phyloP scores from a whole-genome alignment of 1,140 invertebrate genomes.

The Lepidostoma basale region DNA sequence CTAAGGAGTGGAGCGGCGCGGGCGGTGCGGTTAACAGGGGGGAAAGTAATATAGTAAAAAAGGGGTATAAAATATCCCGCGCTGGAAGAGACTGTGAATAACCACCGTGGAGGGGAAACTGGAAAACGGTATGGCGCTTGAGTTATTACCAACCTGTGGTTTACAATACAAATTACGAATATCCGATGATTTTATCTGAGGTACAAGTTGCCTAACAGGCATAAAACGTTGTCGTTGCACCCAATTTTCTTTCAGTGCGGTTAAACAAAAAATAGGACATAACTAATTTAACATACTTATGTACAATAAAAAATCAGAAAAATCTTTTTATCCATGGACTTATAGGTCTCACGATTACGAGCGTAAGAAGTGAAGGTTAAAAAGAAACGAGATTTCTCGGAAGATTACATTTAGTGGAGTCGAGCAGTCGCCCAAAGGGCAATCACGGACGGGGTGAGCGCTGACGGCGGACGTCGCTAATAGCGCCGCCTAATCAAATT shows the following conservation, averaged over 20 bases:
- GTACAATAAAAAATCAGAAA: no score
- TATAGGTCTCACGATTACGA: no score
- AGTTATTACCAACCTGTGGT: slow-evolving; percentile 46
- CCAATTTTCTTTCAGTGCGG: no score
- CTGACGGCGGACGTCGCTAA: slow-evolving; percentile 34
- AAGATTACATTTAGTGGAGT: no score
- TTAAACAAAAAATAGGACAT: no score
- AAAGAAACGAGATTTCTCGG: not conserved
- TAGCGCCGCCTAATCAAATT: slow-evolving; percentile 44
- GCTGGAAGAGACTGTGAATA: slow-evolving; percentile 43
- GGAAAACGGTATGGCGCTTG: slow-evolving; percentile 34
- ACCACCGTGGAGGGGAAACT: slow-evolving; percentile 37
- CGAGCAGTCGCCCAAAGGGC: not conserved
- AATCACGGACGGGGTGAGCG: slow-evolving; percentile 9
- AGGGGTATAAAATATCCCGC: slow-evolving; percentile 39
- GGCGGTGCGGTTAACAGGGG: slow-evolving; percentile 39
- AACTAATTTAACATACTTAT: no score
- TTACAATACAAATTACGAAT: no score
- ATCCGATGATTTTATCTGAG: no score
- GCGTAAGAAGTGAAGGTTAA: no score
- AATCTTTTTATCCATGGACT: no score
- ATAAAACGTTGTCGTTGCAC: no score
- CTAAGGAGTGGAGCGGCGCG: slow-evolving; percentile 34
- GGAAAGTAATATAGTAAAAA: slow-evolving; percentile 46
- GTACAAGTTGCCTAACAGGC: no score